A percentile compares a stretch with the other conserved stretches of the same genome.
Evolutionary conservation across 2,888 invertebrate species (phyloP).

Genomic region (Lepeophtheirus nordmannii): DNA sequence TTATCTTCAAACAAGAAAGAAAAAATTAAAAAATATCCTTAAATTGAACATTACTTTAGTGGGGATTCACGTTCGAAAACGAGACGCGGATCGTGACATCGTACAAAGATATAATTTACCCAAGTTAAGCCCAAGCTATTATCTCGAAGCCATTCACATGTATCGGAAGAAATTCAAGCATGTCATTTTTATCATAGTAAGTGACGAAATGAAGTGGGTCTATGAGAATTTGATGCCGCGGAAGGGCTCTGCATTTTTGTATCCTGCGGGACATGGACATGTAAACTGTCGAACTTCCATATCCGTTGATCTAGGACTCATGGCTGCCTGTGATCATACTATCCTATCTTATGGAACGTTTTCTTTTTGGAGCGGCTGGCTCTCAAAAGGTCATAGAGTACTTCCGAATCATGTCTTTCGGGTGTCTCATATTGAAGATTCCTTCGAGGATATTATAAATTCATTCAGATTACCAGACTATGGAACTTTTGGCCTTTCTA

Average conservation of each 20-base stretch:
- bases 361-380: slow-evolving; percentile 11
- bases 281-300: background rate
- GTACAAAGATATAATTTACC: background rate
- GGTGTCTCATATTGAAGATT: background rate
- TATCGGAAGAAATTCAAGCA: slow-evolving; percentile 1
- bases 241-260: background rate
- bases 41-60: background rate
- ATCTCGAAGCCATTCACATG: background rate
- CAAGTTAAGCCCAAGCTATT: background rate
- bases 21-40: background rate
- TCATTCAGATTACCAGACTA: background rate
- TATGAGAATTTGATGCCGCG: background rate
- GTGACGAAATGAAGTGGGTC: slow-evolving; percentile 17
- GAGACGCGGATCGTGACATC: background rate
- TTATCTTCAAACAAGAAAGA: background rate
- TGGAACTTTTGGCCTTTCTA: background rate
- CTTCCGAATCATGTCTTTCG: background rate
- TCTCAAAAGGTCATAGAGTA: slow-evolving; percentile 7
- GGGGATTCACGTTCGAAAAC: background rate
- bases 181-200: slow-evolving; percentile 15
- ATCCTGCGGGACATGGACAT: slow-evolving; percentile 1
- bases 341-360: slow-evolving; percentile 20
- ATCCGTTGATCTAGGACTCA: slow-evolving; percentile 15
- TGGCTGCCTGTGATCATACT: slow-evolving; percentile 22
- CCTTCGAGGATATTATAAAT: background rate